These are phyloP conservation scores for Ylistrum balloti DNA, from an alignment of 1,140 invertebrate species.

Conservation along the genomic window DNA sequence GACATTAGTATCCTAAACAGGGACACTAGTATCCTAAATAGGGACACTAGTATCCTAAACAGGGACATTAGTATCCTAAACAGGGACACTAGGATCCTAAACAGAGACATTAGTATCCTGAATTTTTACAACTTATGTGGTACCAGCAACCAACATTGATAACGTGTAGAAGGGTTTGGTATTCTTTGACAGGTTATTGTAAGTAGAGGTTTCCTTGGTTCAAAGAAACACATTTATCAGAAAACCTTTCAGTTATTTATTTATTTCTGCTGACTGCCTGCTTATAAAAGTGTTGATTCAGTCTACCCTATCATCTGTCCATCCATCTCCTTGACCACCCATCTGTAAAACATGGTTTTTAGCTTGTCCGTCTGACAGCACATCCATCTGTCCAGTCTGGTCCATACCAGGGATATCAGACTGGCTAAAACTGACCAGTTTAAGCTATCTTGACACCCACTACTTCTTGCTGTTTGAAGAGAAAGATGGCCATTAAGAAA, in stretches of 20 bases:
- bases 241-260: background rate
- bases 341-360: background rate
- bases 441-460: background rate
- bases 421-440: conserved; percentile 19
- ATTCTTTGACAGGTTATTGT: background rate
- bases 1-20: too few species aligned
- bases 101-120: too few species aligned
- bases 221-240: conserved; percentile 2
- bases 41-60: too few species aligned
- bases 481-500: background rate
- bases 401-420: background rate
- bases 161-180: too few species aligned
- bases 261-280: conserved; percentile 38
- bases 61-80: too few species aligned
- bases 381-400: conserved; percentile 31
- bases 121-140: too few species aligned
- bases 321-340: background rate
- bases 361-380: background rate
- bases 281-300: background rate
- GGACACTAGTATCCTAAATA: too few species aligned
- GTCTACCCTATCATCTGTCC: background rate
- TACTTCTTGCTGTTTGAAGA: background rate
- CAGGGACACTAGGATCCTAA: too few species aligned
- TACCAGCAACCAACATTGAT: too few species aligned
- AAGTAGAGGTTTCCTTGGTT: background rate